Percentiles rank a stretch among this genome's conserved stretches.
These are phyloP conservation scores for Acanthochromis polyacanthus DNA, from an alignment of 2,113 vertebrate species.

Conservation along the genomic window DNA sequence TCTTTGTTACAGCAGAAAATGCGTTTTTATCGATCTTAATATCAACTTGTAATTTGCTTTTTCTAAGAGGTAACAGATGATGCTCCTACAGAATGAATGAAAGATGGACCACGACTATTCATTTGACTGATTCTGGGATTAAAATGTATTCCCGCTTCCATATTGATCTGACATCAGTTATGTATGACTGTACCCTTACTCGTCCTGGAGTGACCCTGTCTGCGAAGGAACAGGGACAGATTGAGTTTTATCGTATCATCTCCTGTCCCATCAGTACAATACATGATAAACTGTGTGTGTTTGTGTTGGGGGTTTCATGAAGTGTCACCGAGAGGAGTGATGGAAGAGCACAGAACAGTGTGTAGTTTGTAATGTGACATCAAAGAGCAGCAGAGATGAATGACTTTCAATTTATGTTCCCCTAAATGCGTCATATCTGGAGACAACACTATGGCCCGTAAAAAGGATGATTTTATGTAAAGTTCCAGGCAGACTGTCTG, in stretches of 20 bases:
- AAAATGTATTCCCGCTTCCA: constrained; percentile 28
- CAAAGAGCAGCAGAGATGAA: constrained; percentile 38
- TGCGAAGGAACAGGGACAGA: constrained; percentile 1
- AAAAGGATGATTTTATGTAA: not conserved
- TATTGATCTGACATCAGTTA: constrained; percentile 31
- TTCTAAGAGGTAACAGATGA: constrained; percentile 20
- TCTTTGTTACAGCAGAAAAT: no score
- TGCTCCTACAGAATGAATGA: constrained; percentile 5
- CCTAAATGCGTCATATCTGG: not conserved
- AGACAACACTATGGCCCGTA: constrained; percentile 5
- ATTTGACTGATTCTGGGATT: constrained; percentile 22
- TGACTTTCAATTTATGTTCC: constrained; percentile 8
- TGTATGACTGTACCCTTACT: not conserved
- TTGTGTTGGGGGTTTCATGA: constrained; percentile 14
- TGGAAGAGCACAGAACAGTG: not conserved
- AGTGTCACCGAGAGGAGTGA: constrained; percentile 24
- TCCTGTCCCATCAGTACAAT: not conserved
- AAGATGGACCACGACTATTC: constrained; percentile 10
- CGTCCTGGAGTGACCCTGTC: constrained; percentile 30
- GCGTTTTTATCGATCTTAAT: no score
- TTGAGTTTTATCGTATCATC: constrained; percentile 42
- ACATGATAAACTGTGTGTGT: constrained; percentile 19
- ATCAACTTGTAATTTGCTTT: no score
- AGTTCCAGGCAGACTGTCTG: not conserved
- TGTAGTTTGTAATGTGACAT: constrained; percentile 13